Conservation (phyloP, 2,797 vertebrate species). For the Cryptoblepharus egeriae region DNA sequence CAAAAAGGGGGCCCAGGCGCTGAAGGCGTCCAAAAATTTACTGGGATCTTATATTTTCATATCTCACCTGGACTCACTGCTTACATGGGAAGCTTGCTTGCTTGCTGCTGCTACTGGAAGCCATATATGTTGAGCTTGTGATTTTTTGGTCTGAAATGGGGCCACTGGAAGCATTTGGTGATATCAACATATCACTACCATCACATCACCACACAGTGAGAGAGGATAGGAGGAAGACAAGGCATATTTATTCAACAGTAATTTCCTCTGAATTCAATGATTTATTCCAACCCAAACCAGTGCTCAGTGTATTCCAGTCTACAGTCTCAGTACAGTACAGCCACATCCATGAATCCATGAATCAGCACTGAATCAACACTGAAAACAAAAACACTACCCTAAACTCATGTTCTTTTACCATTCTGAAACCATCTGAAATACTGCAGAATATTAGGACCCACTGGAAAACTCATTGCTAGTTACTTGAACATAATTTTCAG, state of each 20-base stretch:
- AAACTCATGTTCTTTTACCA: fast-evolving
- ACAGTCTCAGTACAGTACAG: not conserved
- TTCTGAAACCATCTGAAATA: conserved; percentile 11
- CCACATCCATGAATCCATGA: not conserved
- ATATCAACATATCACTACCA: too few species aligned
- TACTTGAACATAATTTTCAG: conserved; percentile 15
- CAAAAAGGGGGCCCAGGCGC: too few species aligned
- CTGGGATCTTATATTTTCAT: too few species aligned
- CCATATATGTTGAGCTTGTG: too few species aligned
- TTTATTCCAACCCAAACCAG: not conserved
- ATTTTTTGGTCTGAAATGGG: too few species aligned
- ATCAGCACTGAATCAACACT: conserved; percentile 28
- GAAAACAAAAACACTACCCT: conserved; percentile 22
- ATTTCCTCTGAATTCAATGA: not conserved
- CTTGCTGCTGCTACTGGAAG: too few species aligned
- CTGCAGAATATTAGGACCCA: not conserved
- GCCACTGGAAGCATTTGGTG: too few species aligned
- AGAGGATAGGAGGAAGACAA: too few species aligned
- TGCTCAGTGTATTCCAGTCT: not conserved
- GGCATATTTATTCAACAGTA: not conserved
- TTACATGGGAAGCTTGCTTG: too few species aligned
- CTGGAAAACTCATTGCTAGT: not conserved
- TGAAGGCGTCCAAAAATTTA: too few species aligned
- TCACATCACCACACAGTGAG: too few species aligned
- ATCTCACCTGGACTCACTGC: too few species aligned